Conservation (phyloP, 1,140 invertebrate species). For the Pachypeltis micranthus region DNA sequence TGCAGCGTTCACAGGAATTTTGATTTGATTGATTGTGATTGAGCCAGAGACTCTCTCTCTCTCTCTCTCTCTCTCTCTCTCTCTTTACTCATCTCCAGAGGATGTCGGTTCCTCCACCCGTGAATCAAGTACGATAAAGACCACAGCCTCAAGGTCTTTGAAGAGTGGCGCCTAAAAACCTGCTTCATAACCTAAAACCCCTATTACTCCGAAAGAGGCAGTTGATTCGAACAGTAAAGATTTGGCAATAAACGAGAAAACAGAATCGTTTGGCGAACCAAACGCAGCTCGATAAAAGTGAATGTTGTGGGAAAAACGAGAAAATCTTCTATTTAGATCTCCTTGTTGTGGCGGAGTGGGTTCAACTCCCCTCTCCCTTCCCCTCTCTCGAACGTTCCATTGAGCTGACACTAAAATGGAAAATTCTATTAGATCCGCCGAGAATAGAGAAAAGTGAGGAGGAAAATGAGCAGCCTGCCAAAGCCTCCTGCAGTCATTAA, state of each 20-base stretch:
- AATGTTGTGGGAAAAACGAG: not conserved
- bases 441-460: not conserved
- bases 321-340: not conserved
- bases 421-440: slow-evolving; percentile 4
- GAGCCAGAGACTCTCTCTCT: too few species aligned
- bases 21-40: too few species aligned
- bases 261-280: not conserved
- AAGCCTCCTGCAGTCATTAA: too few species aligned
- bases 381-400: not conserved
- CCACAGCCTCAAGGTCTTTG: too few species aligned
- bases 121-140: too few species aligned
- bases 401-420: not conserved
- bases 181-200: not conserved
- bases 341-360: not conserved
- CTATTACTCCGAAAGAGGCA: not conserved
- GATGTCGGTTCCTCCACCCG: too few species aligned
- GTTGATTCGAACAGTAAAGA: not conserved
- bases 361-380: not conserved
- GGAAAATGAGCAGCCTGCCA: too few species aligned
- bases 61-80: too few species aligned
- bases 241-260: not conserved
- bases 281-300: not conserved
- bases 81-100: too few species aligned
- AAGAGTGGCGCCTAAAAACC: not conserved
- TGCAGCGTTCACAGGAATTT: too few species aligned